phyloP scores from a whole-genome alignment of 2,888 invertebrate genomes.

The Diloba caeruleocephala region DNA sequence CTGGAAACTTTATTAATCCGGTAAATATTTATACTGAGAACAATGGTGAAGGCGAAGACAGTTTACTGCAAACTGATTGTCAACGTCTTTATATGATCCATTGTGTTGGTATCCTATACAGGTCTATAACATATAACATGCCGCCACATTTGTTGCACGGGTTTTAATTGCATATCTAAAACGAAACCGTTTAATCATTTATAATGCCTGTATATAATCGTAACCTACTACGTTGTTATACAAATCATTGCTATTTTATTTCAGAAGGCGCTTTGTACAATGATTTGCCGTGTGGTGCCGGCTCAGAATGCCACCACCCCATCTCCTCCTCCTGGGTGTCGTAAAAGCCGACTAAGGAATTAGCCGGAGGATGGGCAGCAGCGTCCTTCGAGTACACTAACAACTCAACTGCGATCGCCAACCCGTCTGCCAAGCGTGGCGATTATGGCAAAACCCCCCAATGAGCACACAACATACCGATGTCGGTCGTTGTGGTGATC shows the following conservation, averaged over 20 bases:
- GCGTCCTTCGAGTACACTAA: too few species aligned
- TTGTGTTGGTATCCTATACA: conserved; percentile 23
- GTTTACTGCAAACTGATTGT: conserved; percentile 56
- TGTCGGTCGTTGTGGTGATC: too few species aligned
- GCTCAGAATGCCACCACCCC: too few species aligned
- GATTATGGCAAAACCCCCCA: too few species aligned
- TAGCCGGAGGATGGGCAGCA: too few species aligned
- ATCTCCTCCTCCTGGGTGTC: too few species aligned
- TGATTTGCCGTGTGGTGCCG: too few species aligned
- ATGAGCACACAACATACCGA: too few species aligned
- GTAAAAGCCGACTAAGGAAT: too few species aligned
- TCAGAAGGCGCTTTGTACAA: conserved; percentile 27
- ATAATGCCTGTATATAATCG: conserved; percentile 19
- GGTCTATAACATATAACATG: conserved; percentile 9
- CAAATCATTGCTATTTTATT: conserved; percentile 35
- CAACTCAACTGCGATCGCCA: too few species aligned
- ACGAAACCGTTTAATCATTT: too few species aligned
- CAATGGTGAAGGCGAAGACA: conserved; percentile 67
- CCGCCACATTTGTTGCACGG: neutral
- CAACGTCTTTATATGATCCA: conserved; percentile 35
- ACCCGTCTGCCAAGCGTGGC: too few species aligned
- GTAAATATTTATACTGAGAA: conserved; percentile 67
- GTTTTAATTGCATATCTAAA: conserved; percentile 1
- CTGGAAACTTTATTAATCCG: conserved; percentile 79
- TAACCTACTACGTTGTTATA: neutral